Conservation (phyloP, 53 echinoderm and acorn worm species). For the Apostichopus leukothele region DNA sequence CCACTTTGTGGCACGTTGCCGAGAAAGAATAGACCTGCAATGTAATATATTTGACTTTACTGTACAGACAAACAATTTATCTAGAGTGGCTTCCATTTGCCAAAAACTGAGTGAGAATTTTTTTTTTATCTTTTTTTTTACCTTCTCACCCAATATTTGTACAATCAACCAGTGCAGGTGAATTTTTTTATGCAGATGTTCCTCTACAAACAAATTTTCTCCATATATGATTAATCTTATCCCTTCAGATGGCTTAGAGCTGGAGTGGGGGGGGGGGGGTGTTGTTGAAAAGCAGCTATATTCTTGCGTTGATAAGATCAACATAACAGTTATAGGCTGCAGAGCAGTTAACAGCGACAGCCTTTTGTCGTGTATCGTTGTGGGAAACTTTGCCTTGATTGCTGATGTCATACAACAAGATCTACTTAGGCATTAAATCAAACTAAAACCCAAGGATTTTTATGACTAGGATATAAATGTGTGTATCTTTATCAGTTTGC, state of each 20-base stretch:
- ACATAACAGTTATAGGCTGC: no score
- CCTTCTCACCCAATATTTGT: background rate
- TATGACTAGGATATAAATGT: no score
- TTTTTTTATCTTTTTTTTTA: no score
- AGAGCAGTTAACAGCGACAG: background rate
- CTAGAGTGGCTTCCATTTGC: constrained; percentile 1
- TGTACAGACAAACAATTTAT: background rate
- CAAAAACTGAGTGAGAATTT: background rate
- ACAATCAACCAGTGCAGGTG: constrained; percentile 44
- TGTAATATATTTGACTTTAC: no score
- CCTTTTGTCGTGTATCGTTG: background rate
- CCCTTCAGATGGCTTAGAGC: background rate
- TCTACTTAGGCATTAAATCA: no score
- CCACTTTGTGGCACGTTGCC: no score
- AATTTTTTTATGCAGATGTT: constrained; percentile 4
- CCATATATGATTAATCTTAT: background rate
- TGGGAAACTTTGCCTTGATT: background rate
- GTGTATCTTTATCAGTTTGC: no score
- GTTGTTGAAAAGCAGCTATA: background rate
- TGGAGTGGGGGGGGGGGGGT: background rate
- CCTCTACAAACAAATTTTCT: background rate
- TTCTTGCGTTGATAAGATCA: no score
- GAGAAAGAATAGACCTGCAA: no score
- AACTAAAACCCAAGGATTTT: no score
- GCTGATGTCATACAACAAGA: no score